Evolutionary conservation across 2,888 invertebrate genomes (phyloP), one percentile per base, ranked within the genome.

Genomic region (Drosophila multiciliata): DNA sequence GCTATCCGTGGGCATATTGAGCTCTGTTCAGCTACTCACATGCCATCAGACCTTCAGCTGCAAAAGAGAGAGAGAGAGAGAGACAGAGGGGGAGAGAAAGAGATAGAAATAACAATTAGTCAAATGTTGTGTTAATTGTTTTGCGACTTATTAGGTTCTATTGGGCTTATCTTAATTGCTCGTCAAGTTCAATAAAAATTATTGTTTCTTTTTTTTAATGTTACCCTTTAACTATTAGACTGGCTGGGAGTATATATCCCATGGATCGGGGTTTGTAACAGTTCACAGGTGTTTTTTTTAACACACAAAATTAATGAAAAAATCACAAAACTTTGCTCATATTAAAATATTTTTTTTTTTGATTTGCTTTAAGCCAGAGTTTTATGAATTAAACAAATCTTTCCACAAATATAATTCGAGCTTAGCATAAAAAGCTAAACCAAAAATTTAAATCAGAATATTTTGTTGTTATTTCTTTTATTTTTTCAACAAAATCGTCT

Each of bases 1-100:
- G 78, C 86, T 91, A 61, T 92, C 92, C 73, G 91, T 92, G 78
- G 92, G 92, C 92, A 92, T 92, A 72, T 66, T 81, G 62, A 64
- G 70, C 20, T n/a, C 12, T 20, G 29, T 63, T 45, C 55, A 29
- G 75, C 66, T 75, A 73, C 82, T 84, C 82, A 78, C 84, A 84
- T 84, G 73, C 89, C 85, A 77, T 80, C 82, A 73, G 85, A 79
- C 68, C 87, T 88, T 78, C 77, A 78, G 50, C 76, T 78, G 40
- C 2, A 63, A 75, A 58, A 55, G 58, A 20, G 38, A 20, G 33
- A 42, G 15, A 12, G 35, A 23, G 9, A n/a, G n/a, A 42, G 42
- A 8, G 32, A 49, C 35, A 48, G 45, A 35, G 42, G n/a, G 29
- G 26, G 35, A 35, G 20, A 17, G 33, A 26, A 20, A 35, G 26